Percentiles rank a stretch among this genome's conserved stretches.
Conservation (phyloP, 2,888 invertebrate species). For the Stenodera caucasica region DNA sequence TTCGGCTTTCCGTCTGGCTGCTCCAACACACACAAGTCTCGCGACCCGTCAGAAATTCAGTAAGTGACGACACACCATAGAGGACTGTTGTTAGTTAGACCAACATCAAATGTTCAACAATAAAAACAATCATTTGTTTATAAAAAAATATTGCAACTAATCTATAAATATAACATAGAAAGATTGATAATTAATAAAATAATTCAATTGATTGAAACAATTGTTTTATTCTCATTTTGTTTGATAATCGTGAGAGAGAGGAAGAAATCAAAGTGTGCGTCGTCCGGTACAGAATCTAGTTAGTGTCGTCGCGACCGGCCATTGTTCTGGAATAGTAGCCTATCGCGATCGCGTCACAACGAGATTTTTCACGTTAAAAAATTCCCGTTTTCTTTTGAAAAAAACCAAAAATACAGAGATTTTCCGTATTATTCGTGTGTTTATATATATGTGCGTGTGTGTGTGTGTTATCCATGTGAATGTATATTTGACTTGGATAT, state of each 20-base stretch:
- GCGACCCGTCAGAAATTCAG: slow-evolving; percentile 46
- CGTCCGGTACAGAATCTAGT: slow-evolving; percentile 5
- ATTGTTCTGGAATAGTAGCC: not conserved
- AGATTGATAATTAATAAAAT: too few relatives aligned
- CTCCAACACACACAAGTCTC: slow-evolving; percentile 30
- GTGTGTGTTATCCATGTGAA: slow-evolving; percentile 26
- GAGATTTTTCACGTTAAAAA: too few relatives aligned
- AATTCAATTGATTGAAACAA: too few relatives aligned
- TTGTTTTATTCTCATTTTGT: too few relatives aligned
- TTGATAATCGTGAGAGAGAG: not conserved
- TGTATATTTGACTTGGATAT: slow-evolving; percentile 46
- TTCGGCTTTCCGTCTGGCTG: slow-evolving; percentile 51
- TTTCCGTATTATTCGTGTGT: too few relatives aligned
- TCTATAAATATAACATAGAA: too few relatives aligned
- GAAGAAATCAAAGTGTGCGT: slow-evolving; percentile 5
- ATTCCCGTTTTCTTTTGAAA: too few relatives aligned
- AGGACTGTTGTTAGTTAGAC: slow-evolving; percentile 25
- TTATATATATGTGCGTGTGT: not conserved
- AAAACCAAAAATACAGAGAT: too few relatives aligned
- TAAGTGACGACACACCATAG: slow-evolving; percentile 49
- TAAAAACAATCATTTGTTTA: too few relatives aligned
- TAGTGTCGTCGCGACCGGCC: slow-evolving; percentile 13
- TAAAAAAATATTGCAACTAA: too few relatives aligned
- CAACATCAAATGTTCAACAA: too few relatives aligned
- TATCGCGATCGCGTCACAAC: not conserved